Conservation (phyloP, 1,140 invertebrate genomes). For the Drosophila willistoni region DNA sequence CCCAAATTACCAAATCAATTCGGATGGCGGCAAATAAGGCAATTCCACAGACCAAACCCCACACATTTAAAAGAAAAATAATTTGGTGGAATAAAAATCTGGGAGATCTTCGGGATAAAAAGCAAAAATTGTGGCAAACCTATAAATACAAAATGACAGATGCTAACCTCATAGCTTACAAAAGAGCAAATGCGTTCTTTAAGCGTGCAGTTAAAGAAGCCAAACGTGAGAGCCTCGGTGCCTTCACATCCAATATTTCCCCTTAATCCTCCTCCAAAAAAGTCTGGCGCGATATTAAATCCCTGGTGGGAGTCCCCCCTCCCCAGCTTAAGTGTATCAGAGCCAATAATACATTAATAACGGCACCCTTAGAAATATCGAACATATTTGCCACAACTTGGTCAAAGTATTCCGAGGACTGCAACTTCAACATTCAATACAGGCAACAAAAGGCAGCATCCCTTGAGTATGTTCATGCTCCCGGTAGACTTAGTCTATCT, state of each 20-base stretch:
- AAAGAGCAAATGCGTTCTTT: conserved; percentile 15
- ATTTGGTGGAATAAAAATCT: conserved; percentile 26
- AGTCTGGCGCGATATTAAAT: conserved; percentile 32
- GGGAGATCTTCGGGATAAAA: conserved; percentile 8
- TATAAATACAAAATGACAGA: conserved; percentile 16
- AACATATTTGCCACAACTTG: conserved; percentile 28
- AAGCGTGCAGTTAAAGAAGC: conserved; percentile 20
- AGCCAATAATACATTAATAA: conserved; percentile 12
- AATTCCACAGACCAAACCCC: conserved; percentile 15
- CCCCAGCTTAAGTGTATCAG: conserved; percentile 10
- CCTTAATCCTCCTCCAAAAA: conserved; percentile 21
- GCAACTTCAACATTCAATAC: conserved; percentile 16
- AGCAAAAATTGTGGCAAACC: conserved; percentile 16
- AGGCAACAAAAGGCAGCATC: conserved; percentile 1
- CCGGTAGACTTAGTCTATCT: not conserved
- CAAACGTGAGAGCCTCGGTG: conserved; percentile 17
- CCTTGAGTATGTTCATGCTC: conserved; percentile 3
- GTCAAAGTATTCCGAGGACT: conserved; percentile 20
- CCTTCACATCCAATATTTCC: conserved; percentile 19
- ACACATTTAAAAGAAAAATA: conserved; percentile 1
- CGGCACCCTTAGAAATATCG: conserved; percentile 10
- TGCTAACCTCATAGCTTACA: conserved; percentile 8
- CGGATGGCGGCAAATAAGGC: conserved; percentile 1
- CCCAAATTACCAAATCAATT: conserved; percentile 4
- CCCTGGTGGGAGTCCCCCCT: conserved; percentile 17